A percentile compares a stretch with the other conserved stretches of the same genome.
phyloP scores from a whole-genome alignment of 1,140 invertebrate genomes.

The Sweltsa coloradensis region DNA sequence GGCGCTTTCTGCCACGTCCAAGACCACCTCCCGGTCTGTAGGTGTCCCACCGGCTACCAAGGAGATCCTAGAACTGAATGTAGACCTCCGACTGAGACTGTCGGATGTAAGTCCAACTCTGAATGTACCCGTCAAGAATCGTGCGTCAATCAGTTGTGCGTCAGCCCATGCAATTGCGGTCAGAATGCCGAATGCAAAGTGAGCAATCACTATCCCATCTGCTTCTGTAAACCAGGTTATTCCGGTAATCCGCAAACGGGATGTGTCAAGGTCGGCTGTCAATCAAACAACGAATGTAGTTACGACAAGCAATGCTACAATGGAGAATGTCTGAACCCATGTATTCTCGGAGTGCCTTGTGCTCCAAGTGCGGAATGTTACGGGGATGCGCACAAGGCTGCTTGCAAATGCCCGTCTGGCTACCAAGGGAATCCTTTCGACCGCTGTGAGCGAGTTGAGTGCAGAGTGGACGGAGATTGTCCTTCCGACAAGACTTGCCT shows the following conservation, averaged over 20 bases:
- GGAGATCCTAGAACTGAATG: slow-evolving; percentile 64
- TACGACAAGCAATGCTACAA: slow-evolving; percentile 69
- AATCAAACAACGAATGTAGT: slow-evolving; percentile 64
- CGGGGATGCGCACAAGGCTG: slow-evolving; percentile 57
- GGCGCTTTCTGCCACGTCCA: slow-evolving; percentile 67
- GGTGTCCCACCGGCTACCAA: slow-evolving; percentile 60
- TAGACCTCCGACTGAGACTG: slow-evolving; percentile 37
- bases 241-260: slow-evolving; percentile 72
- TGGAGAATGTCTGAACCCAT: slow-evolving; percentile 65
- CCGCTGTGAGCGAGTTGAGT: slow-evolving; percentile 66
- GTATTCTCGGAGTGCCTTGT: slow-evolving; percentile 62
- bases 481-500: slow-evolving; percentile 54
- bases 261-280: slow-evolving; percentile 69
- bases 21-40: slow-evolving; percentile 60
- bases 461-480: slow-evolving; percentile 61
- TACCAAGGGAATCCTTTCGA: slow-evolving; percentile 63
- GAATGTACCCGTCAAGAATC: slow-evolving; percentile 68
- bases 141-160: slow-evolving; percentile 64
- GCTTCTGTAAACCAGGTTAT: slow-evolving; percentile 60
- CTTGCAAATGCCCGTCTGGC: slow-evolving; percentile 60
- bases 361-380: slow-evolving; percentile 71
- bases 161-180: slow-evolving; percentile 75
- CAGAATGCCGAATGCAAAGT: slow-evolving; percentile 66
- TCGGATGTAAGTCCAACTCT: slow-evolving; percentile 58
- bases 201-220: slow-evolving; percentile 67